Percentiles rank a stretch among this genome's conserved stretches.
Conservation (phyloP, 64 coral and sea anemone species). For the Anthopleura sola region DNA sequence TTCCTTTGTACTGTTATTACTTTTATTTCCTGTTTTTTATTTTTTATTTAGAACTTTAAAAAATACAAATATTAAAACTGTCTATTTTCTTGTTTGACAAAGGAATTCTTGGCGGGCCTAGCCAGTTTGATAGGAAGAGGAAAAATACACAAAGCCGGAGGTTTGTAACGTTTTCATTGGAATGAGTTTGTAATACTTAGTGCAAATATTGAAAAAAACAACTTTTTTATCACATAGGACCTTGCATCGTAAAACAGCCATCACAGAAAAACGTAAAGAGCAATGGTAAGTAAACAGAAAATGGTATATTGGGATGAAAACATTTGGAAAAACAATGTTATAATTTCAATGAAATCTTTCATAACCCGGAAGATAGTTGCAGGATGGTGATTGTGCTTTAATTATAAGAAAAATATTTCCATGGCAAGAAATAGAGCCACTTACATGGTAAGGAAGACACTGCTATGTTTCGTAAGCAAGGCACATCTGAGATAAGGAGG, state of each 20-base stretch:
- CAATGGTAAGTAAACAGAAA: background rate
- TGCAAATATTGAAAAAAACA: background rate
- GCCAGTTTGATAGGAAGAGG: constrained; percentile 5
- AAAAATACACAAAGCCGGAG: background rate
- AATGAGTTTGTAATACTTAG: background rate
- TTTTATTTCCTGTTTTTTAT: background rate
- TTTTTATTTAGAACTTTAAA: too few species aligned
- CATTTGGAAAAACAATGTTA: background rate
- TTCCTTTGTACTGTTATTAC: too few species aligned
- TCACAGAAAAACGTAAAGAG: background rate
- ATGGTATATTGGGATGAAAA: background rate
- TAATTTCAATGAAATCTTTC: too few species aligned
- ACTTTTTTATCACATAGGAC: background rate
- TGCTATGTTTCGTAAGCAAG: too few species aligned
- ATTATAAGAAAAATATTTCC: too few species aligned
- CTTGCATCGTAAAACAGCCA: background rate
- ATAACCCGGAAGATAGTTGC: too few species aligned
- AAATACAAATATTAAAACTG: background rate
- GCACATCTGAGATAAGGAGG: too few species aligned
- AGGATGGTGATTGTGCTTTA: too few species aligned
- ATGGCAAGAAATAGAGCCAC: too few species aligned
- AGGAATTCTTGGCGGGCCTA: background rate
- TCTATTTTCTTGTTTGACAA: background rate
- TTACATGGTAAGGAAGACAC: too few species aligned
- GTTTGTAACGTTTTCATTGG: background rate